Evolutionary conservation across 2,113 vertebrate species (phyloP).

Genomic region (Upupa epops): DNA sequence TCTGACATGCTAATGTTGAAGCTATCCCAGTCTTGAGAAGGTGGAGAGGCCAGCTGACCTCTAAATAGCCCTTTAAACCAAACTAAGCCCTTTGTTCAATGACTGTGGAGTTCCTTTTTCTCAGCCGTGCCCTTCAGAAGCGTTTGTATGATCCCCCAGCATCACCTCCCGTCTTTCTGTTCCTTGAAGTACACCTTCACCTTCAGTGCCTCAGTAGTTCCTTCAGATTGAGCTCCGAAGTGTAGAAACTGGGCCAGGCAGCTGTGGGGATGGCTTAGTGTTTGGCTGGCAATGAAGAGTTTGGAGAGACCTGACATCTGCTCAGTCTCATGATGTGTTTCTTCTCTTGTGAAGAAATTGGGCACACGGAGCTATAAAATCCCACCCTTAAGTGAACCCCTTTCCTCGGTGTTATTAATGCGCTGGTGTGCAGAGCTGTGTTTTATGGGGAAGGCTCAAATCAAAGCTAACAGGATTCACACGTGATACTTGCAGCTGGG

Average conservation of each 20-base stretch:
- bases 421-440: background rate
- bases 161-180: background rate
- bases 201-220: background rate
- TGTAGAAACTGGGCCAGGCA: background rate
- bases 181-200: background rate
- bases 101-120: background rate
- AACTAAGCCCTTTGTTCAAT: background rate
- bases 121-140: background rate
- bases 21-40: background rate
- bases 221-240: background rate
- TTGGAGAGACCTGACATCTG: background rate
- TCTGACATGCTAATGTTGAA: background rate
- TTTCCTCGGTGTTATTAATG: background rate
- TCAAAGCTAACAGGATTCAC: conserved; percentile 25
- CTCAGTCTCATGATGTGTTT: background rate
- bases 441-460: conserved; percentile 21
- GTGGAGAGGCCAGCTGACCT: background rate
- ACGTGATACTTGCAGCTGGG: background rate
- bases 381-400: background rate
- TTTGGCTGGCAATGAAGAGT: background rate
- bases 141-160: background rate
- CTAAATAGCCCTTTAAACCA: background rate
- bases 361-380: conserved; percentile 43
- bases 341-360: background rate
- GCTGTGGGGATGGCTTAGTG: background rate